phyloP scores from a whole-genome alignment of 2,888 invertebrate genomes.

The Orchesellides sinensis region DNA sequence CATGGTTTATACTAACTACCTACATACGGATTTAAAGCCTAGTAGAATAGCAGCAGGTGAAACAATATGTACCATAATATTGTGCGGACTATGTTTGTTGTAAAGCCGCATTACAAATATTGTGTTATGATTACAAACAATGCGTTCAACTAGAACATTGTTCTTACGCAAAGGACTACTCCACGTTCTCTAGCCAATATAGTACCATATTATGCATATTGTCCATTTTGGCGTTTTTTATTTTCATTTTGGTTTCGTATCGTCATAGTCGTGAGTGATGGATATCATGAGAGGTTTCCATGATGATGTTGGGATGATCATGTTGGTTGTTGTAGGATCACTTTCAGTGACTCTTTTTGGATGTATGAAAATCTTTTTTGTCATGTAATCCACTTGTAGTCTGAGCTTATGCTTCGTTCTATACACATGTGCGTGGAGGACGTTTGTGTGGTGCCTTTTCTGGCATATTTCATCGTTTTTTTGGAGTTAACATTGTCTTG shows the following conservation, averaged over 20 bases:
- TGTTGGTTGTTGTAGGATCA: constrained; percentile 31
- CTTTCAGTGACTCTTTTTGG: constrained; percentile 64
- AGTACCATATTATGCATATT: neutral
- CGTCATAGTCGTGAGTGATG: constrained; percentile 33
- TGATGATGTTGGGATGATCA: constrained; percentile 33
- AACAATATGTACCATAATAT: no score
- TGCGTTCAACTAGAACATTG: no score
- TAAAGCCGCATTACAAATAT: neutral
- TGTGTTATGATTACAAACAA: neutral
- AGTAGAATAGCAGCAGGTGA: no score
- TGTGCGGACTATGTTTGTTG: no score
- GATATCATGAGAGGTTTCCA: constrained; percentile 49
- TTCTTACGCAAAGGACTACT: no score
- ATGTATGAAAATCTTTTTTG: constrained; percentile 52
- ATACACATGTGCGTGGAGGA: constrained; percentile 9
- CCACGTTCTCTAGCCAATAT: no score
- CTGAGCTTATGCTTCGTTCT: constrained; percentile 32
- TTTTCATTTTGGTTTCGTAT: neutral
- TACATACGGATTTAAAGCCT: no score
- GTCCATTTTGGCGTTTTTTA: neutral
- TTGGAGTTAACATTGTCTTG: neutral
- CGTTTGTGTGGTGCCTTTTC: neutral
- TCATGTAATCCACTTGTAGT: constrained; percentile 43
- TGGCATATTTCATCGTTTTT: no score
- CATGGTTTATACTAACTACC: no score